These are phyloP conservation scores for Portevinia maculata DNA, from an alignment of 2,888 invertebrate genomes.

Conservation along the genomic window DNA sequence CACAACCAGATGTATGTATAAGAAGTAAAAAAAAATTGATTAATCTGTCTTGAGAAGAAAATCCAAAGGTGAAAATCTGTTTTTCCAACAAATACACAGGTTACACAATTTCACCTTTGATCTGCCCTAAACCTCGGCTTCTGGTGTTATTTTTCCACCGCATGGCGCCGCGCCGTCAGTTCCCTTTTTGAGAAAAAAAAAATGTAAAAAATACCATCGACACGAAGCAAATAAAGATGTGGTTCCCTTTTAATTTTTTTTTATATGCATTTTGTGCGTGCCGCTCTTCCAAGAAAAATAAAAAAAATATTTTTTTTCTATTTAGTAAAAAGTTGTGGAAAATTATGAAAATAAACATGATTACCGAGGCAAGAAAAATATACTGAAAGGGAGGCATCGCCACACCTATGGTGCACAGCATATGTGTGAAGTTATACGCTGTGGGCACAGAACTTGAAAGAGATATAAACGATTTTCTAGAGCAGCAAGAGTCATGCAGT, in stretches of 20 bases:
- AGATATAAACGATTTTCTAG: constrained; percentile 24
- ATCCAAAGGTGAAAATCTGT: constrained; percentile 59
- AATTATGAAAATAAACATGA: constrained; percentile 74
- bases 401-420: constrained; percentile 49
- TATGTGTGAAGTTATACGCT: constrained; percentile 25
- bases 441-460: constrained; percentile 62
- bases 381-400: constrained; percentile 51
- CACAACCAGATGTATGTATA: constrained; percentile 22
- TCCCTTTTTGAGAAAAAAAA: constrained; percentile 35
- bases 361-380: constrained; percentile 70
- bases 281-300: constrained; percentile 31
- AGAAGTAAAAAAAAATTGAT: constrained; percentile 60
- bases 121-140: constrained; percentile 51
- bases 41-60: constrained; percentile 46
- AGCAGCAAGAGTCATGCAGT: constrained; percentile 27
- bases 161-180: constrained; percentile 73
- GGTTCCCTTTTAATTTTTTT: constrained; percentile 25
- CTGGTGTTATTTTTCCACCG: constrained; percentile 68
- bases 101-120: constrained; percentile 72
- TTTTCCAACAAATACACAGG: constrained; percentile 62
- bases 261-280: neutral
- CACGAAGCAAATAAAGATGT: constrained; percentile 55
- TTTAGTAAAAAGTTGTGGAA: constrained; percentile 70
- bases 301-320: constrained; percentile 23
- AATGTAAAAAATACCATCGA: constrained; percentile 7